Conservation (phyloP, 2,797 vertebrate species). For the Urosaurus nigricauda region DNA sequence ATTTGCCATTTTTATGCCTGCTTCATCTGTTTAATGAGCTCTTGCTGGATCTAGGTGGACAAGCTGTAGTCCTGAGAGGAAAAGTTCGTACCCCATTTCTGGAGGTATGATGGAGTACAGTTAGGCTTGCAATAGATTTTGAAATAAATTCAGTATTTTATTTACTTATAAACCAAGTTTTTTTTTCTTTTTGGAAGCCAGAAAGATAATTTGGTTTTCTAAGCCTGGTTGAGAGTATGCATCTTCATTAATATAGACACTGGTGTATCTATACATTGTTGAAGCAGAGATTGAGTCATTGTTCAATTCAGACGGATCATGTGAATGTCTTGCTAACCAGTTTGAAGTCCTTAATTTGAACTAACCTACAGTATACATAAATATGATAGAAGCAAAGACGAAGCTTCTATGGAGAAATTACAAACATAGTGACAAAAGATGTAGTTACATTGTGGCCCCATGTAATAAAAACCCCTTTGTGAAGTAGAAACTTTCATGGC, state of each 20-base stretch:
- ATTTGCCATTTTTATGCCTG: background rate
- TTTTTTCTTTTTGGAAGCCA: background rate
- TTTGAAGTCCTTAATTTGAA: background rate
- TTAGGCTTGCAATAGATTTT: background rate
- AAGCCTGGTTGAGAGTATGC: background rate
- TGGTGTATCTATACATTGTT: background rate
- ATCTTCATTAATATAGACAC: background rate
- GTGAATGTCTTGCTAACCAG: background rate
- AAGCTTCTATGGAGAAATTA: too few species aligned
- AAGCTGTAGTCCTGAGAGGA: background rate
- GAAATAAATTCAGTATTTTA: background rate
- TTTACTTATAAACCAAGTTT: background rate
- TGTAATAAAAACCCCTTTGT: background rate
- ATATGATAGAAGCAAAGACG: background rate
- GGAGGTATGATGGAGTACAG: background rate
- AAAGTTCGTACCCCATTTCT: background rate
- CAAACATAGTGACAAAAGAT: background rate
- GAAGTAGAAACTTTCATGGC: too few species aligned
- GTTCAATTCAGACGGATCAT: background rate
- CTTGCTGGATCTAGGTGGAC: background rate
- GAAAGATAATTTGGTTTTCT: background rate
- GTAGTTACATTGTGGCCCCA: background rate
- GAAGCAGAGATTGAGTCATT: background rate
- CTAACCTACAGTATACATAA: background rate
- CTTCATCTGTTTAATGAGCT: background rate